Evolutionary conservation across 2,113 vertebrate species (phyloP).

Genomic region (Chamaea fasciata): DNA sequence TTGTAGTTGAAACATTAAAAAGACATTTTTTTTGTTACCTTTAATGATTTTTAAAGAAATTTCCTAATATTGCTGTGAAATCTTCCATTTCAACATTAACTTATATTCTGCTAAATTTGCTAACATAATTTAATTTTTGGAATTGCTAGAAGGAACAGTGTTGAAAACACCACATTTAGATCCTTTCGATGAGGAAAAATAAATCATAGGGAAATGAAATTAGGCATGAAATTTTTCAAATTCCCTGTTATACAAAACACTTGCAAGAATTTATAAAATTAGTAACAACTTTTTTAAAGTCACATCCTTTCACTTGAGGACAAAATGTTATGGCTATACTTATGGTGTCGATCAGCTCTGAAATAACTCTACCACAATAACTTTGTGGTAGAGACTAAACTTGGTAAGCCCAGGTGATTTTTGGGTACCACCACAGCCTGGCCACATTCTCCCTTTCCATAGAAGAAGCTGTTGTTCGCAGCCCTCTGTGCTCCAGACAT

Average conservation of each 20-base stretch:
- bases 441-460: accelerated
- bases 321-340: background rate
- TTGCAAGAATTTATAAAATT: background rate
- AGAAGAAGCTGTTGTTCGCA: background rate
- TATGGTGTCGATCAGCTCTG: background rate
- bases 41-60: background rate
- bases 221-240: background rate
- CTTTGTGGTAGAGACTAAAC: background rate
- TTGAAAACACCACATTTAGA: background rate
- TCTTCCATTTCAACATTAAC: background rate
- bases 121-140: background rate
- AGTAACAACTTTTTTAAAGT: background rate
- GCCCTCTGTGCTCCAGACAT: background rate
- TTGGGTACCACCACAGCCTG: background rate
- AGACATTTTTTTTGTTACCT: background rate
- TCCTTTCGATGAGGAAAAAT: background rate
- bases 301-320: background rate
- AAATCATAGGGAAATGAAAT: constrained; percentile 14
- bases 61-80: background rate
- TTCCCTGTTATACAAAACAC: background rate
- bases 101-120: background rate
- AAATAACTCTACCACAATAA: background rate
- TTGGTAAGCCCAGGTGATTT: background rate
- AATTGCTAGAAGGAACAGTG: background rate
- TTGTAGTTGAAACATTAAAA: background rate